Evolutionary conservation across 2,113 vertebrate genomes (phyloP).

Genomic region (Cyrtonyx montezumae): DNA sequence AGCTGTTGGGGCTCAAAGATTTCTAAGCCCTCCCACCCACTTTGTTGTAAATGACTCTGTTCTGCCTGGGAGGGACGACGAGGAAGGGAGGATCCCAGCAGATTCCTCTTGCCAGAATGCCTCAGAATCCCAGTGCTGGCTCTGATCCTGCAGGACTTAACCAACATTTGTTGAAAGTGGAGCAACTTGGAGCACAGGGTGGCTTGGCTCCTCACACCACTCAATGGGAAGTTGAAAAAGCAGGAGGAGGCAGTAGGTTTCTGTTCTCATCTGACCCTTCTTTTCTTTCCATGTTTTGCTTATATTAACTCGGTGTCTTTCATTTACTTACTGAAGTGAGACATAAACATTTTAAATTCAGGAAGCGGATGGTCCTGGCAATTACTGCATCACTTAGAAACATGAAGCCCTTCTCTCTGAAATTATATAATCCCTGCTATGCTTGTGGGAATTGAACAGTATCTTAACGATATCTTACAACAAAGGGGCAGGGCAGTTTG

Average conservation of each 20-base stretch:
- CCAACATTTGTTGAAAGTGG: conserved; percentile 6
- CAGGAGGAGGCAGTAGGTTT: neutral
- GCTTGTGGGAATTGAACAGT: neutral
- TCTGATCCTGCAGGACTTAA: conserved; percentile 29
- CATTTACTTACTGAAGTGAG: neutral
- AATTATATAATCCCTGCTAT: conserved; percentile 20
- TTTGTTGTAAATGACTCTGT: conserved; percentile 46
- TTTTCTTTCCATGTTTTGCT: neutral
- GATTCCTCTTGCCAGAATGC: conserved; percentile 1
- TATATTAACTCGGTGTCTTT: neutral
- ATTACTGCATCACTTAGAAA: neutral
- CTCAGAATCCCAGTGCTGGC: conserved; percentile 30
- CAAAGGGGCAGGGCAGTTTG: neutral
- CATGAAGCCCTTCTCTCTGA: neutral
- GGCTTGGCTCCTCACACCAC: neutral
- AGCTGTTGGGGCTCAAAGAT: conserved; percentile 5
- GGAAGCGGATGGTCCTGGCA: neutral
- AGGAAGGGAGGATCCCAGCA: conserved; percentile 49
- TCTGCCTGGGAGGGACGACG: conserved; percentile 59
- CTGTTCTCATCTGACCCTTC: neutral
- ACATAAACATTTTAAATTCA: conserved; percentile 18
- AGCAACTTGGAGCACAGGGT: neutral
- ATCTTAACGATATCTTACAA: neutral
- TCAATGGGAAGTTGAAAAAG: conserved; percentile 34
- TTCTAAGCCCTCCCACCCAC: conserved; percentile 41